Conservation (phyloP, 2,888 invertebrate genomes). For the Apotomis betuletana region DNA sequence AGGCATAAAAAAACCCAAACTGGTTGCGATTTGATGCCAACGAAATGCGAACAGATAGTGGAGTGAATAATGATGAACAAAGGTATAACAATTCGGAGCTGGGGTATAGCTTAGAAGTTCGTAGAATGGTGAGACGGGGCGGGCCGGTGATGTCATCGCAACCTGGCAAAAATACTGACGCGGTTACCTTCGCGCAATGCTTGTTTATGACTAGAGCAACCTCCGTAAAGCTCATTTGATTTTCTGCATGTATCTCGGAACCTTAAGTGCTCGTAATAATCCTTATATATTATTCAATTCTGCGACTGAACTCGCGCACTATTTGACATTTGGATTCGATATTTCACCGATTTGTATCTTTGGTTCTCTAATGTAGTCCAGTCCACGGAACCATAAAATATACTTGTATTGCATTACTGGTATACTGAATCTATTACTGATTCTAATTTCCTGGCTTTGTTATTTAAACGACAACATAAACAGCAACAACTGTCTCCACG, state of each 20-base stretch:
- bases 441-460: too few relatives aligned
- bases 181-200: slow-evolving; percentile 66
- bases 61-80: slow-evolving; percentile 57
- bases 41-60: slow-evolving; percentile 64
- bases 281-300: neutral
- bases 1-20: slow-evolving; percentile 66
- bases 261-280: neutral
- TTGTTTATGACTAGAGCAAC: slow-evolving; percentile 1
- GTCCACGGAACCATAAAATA: neutral
- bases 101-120: slow-evolving; percentile 59
- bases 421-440: neutral
- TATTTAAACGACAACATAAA: too few relatives aligned
- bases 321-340: neutral
- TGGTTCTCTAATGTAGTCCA: neutral
- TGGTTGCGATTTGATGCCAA: slow-evolving; percentile 66
- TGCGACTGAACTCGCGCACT: neutral
- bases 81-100: slow-evolving; percentile 74
- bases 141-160: slow-evolving; percentile 72
- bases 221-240: neutral
- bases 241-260: too few relatives aligned
- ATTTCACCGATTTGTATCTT: neutral
- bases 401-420: neutral
- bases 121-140: slow-evolving; percentile 71
- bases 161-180: slow-evolving; percentile 52
- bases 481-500: neutral